Evolutionary conservation across 1,140 invertebrate species (phyloP).

Genomic region (Hypsibius dujardini): DNA sequence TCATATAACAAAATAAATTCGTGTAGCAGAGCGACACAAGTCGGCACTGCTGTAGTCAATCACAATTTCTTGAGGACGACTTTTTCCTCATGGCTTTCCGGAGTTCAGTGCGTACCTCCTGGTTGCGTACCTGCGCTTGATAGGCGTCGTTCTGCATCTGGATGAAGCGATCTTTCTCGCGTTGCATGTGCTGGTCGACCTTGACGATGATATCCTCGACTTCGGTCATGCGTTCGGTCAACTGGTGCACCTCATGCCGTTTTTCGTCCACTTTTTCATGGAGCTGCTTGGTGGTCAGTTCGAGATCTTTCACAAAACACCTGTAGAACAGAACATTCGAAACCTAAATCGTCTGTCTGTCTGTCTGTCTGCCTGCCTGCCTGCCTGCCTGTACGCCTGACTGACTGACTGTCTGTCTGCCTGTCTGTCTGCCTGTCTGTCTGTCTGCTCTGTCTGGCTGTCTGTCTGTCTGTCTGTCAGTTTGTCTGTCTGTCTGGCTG

Average conservation of each 20-base stretch:
- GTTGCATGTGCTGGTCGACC: not conserved
- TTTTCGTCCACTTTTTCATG: slow-evolving; percentile 11
- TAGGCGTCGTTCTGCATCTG: slow-evolving; percentile 17
- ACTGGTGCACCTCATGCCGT: not conserved
- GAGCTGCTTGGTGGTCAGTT: not conserved
- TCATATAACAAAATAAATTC: too few relatives aligned
- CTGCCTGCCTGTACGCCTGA: not conserved
- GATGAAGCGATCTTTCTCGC: not conserved
- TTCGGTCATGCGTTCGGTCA: not conserved
- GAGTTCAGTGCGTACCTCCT: slow-evolving; percentile 6
- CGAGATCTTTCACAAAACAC: slow-evolving; percentile 8
- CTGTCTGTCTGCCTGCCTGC: not conserved
- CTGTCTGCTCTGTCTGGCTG: not conserved
- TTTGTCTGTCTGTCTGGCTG: too few relatives aligned
- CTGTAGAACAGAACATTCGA: not conserved
- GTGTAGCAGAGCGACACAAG: too few relatives aligned
- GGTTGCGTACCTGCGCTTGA: not conserved
- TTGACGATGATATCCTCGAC: not conserved
- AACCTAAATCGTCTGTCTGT: not conserved
- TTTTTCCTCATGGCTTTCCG: not conserved
- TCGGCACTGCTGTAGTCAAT: too few relatives aligned
- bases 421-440: not conserved
- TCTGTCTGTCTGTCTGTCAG: too few relatives aligned
- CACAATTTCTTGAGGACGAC: too few relatives aligned
- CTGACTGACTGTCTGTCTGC: not conserved